Evolutionary conservation across 1,140 invertebrate species (phyloP).

Genomic region (Drosophila parabipectinata): DNA sequence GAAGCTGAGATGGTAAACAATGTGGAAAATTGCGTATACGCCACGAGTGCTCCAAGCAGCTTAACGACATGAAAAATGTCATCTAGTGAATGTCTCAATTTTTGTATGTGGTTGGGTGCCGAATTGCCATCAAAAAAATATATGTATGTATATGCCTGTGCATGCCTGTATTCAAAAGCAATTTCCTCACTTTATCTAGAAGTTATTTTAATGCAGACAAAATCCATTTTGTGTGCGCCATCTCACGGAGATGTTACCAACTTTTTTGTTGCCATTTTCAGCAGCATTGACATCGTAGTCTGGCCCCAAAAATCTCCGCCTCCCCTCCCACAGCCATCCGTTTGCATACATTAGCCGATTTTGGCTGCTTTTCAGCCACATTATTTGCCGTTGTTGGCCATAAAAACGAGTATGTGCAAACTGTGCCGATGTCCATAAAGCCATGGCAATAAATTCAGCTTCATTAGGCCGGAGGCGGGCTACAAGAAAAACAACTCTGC

Average conservation of each 20-base stretch:
- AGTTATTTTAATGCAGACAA: constrained; percentile 62
- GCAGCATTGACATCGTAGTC: constrained; percentile 18
- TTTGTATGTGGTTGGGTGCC: not conserved
- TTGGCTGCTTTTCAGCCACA: constrained; percentile 40
- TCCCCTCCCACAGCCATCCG: not conserved
- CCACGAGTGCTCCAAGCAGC: constrained; percentile 7
- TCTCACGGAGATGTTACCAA: constrained; percentile 28
- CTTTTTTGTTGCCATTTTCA: constrained; percentile 47
- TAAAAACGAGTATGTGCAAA: constrained; percentile 63
- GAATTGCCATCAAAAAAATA: constrained; percentile 43
- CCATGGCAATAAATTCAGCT: constrained; percentile 62
- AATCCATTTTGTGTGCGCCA: constrained; percentile 42
- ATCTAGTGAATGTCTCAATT: constrained; percentile 53
- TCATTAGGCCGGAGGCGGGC: constrained; percentile 43
- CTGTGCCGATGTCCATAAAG: constrained; percentile 60
- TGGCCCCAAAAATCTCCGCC: not conserved
- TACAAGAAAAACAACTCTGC: constrained; percentile 20
- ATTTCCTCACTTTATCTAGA: constrained; percentile 66
- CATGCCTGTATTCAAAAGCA: constrained; percentile 51
- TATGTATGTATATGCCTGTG: constrained; percentile 11
- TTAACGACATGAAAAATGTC: constrained; percentile 45
- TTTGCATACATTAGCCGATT: constrained; percentile 66
- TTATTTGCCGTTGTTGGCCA: constrained; percentile 49
- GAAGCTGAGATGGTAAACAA: constrained; percentile 15
- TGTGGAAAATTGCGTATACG: constrained; percentile 42